Conservation (phyloP, 2,797 vertebrate genomes). For the Clarias fuscus region DNA sequence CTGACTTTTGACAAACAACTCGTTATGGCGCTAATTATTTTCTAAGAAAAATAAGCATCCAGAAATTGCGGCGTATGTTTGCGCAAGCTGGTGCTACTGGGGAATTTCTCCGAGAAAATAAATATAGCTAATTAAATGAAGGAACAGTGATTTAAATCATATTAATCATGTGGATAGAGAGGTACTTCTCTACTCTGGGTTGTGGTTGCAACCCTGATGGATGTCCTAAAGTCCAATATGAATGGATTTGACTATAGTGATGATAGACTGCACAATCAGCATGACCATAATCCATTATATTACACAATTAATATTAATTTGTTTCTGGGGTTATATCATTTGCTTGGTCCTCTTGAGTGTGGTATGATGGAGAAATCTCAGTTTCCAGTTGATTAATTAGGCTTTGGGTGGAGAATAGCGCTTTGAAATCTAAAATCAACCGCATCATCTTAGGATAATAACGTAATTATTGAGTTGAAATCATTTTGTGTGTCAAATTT, state of each 20-base stretch:
- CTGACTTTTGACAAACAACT: conserved; percentile 66
- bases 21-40: conserved; percentile 56
- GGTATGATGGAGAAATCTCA: neutral
- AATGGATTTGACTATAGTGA: neutral
- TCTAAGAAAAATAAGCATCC: conserved; percentile 73
- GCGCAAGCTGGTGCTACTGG: conserved; percentile 59
- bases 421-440: neutral
- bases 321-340: neutral
- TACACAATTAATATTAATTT: neutral
- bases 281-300: neutral
- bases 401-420: neutral
- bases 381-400: too few relatives aligned
- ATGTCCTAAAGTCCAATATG: neutral
- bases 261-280: neutral
- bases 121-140: conserved; percentile 52
- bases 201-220: neutral
- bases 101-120: conserved; percentile 47
- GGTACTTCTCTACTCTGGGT: conserved; percentile 4
- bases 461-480: neutral
- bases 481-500: neutral
- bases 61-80: conserved; percentile 75
- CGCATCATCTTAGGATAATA: neutral
- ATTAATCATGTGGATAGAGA: conserved; percentile 36
- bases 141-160: conserved; percentile 41
- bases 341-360: neutral